phyloP scores from a whole-genome alignment of 2,113 vertebrate genomes.

The Pygoscelis antarcticus region DNA sequence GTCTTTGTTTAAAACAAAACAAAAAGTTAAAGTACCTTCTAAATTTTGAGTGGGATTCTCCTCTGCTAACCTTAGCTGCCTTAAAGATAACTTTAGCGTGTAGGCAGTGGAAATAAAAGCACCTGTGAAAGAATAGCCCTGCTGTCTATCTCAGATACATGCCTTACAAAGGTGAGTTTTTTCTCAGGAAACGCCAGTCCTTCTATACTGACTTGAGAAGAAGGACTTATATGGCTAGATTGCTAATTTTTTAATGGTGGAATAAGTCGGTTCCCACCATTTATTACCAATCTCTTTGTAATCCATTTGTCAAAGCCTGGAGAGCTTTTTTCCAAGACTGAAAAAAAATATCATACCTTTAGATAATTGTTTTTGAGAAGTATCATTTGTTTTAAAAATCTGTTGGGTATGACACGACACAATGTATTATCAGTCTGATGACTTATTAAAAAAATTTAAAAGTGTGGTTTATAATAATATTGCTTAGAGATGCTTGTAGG shows the following conservation, averaged over 20 bases:
- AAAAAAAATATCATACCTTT: background rate
- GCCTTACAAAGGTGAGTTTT: constrained; percentile 40
- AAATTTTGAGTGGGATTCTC: constrained; percentile 28
- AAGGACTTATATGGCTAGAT: background rate
- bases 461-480: background rate
- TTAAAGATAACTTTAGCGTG: constrained; percentile 9
- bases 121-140: background rate
- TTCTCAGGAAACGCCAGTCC: constrained; percentile 47
- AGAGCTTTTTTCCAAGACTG: background rate
- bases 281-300: background rate
- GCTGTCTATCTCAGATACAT: constrained; percentile 2
- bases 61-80: constrained; percentile 31
- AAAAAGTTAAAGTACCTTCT: constrained; percentile 5
- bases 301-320: background rate
- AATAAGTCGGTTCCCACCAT: background rate
- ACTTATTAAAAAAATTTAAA: background rate
- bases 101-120: constrained; percentile 27
- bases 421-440: background rate
- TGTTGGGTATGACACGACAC: background rate
- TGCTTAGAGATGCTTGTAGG: background rate
- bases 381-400: background rate
- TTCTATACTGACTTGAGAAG: background rate
- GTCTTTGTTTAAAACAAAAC: background rate
- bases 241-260: background rate
- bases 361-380: background rate